Base-by-base conservation (phyloP, 2,888 invertebrate genomes). In the Amblyjoppa proteus region DNA sequence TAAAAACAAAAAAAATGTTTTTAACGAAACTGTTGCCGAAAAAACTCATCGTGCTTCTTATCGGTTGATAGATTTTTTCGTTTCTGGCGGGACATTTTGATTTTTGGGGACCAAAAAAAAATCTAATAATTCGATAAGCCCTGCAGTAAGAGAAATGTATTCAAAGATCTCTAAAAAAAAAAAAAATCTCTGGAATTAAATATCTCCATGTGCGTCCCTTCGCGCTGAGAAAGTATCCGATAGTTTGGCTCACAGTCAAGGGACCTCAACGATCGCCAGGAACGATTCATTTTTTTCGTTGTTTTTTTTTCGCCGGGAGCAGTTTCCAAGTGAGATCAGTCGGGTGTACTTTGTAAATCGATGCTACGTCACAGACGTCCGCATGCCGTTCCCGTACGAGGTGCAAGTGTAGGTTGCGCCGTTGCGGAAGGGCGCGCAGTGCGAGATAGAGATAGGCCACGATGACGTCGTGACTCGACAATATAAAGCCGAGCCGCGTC, bases 371-470 rank as follows among this genome's bases (percentile, higher is more conserved):
- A 77, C 49, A 68, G 76, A 79, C 66, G 61, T 71, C 79, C 61
- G 74, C 20, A 58, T 71, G 71, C 68, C 41, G 66, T 56, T 41
- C 51, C 20, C 49, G 20, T 31, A 34, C 73, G 28, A 61, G 64
- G 51, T 70, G 45, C 28, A 79, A 71, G 71, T 81, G 79, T 73
- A 51, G 79, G 64, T 76, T 51, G 53, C 28, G 68, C 68, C 34
- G 41, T 34, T 66, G 51, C 81, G 77, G 78, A 90, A 92, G 90
- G 91, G 91, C 90, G 90, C 77, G 34, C 56, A 66, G 68, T 45
- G 79, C 85, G 85, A 93, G 93, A 91, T 92, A 90, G 90, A 94
- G 94, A 94, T 94, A 93, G 92, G 92, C 90, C 94, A 94, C 94
- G 94, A 89, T 90, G 90, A 87, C 90, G 90, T 87, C 93, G 93